Evolutionary conservation across 2,797 vertebrate genomes (phyloP).

Genomic region (Mormyrus proboscirostris): DNA sequence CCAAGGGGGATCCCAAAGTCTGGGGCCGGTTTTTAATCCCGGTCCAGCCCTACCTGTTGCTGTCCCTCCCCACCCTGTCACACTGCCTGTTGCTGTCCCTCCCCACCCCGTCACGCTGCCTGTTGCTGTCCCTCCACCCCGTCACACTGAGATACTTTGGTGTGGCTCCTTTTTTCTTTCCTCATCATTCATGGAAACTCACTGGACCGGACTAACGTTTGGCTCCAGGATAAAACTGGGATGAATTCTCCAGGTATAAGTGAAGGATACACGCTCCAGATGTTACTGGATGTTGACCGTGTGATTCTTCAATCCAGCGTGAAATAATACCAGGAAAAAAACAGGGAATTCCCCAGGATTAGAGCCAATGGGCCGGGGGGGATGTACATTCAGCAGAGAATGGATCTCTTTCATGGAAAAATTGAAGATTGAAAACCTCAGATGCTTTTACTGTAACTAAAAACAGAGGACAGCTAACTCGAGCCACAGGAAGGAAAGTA

Average conservation of each 20-base stretch:
- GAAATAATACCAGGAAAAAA: background rate
- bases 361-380: background rate
- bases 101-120: background rate
- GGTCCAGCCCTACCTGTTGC: background rate
- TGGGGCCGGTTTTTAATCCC: background rate
- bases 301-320: background rate
- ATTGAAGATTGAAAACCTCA: background rate
- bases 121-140: background rate
- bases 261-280: background rate
- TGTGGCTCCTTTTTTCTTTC: background rate
- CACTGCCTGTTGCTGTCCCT: background rate
- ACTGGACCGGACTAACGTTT: background rate
- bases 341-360: background rate
- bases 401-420: conserved; percentile 6
- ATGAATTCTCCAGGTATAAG: background rate
- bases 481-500: background rate
- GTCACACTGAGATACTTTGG: background rate
- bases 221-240: background rate
- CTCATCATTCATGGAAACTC: background rate
- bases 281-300: background rate
- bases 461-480: background rate
- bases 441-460: background rate
- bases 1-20: background rate
- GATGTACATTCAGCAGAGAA: background rate
- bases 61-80: too few species aligned